Base-by-base conservation (phyloP, 2,888 invertebrate species). In the Drosophila picticornis region DNA sequence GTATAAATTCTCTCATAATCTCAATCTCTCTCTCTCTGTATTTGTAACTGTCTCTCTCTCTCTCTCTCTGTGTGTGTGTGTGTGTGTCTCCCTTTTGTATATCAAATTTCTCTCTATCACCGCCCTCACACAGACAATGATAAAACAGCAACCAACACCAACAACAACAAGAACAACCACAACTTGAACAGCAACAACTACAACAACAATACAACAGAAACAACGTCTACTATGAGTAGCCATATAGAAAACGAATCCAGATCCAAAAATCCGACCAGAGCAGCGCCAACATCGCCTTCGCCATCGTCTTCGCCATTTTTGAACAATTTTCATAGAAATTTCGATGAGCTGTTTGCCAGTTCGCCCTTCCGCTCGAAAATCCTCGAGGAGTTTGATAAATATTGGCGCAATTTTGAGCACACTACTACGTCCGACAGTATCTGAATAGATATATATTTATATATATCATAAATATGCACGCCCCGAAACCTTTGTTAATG, bases 321-420 rank as follows among this genome's bases (percentile, higher is more conserved):
- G 63, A 58, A 75, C 77, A 79, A 71, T 68, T 70, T 82, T 63
- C 83, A 84, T 78, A 79, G 78, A 60, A 83, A 88, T 70, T 84
- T 91, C 69, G 87, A 85, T 73, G 90, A 91, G 76, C 84, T 91
- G 67, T 92, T 92, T 71, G 88, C 88, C 75, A 81, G 80, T 66
- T 92, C 92, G 63, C 91, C 92, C 53, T 92, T 91, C 68, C 86
- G 86, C 56, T 83, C 84, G 59, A 87, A 82, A 72, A 91, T 92
- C 71, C 77, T 81, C 63, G 91, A 92, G 73, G 92, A 92, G 71
- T 91, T 91, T 74, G 87, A 92, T 72, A 90, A 87, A 77, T 92
- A 89, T 83, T 92, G 91, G 92, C 92, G 90, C 43, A 90, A 88
- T 69, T 92, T 92, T 80, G 83, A 91, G 62, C 72, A 70, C 29